Percentiles rank a stretch among this genome's conserved stretches.
These are phyloP conservation scores for Ceratotherium simum DNA, from an alignment of 2,113 vertebrate species.

Conservation along the genomic window DNA sequence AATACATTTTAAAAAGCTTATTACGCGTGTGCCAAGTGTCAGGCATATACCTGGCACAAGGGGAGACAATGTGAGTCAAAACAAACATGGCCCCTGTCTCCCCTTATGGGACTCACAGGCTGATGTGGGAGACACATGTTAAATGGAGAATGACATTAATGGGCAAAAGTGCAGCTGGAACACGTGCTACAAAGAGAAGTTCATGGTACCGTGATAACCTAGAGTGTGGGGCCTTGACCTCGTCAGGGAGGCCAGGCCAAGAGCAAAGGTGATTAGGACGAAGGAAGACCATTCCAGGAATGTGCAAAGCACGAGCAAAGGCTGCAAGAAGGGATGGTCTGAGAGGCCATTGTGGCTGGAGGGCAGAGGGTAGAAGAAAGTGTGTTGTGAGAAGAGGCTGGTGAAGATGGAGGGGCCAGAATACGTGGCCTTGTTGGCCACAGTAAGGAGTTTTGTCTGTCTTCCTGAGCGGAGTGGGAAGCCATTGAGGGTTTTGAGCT, in stretches of 20 bases:
- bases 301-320: neutral
- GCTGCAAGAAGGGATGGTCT: neutral
- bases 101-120: neutral
- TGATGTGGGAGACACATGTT: no score
- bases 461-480: neutral
- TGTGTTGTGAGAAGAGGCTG: neutral
- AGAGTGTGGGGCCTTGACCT: neutral
- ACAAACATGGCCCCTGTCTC: neutral
- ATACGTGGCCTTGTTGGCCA: neutral
- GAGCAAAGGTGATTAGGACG: neutral
- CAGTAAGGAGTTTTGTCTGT: neutral
- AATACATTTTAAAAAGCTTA: neutral
- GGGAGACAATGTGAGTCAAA: neutral
- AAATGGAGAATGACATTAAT: neutral
- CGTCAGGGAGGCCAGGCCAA: neutral
- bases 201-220: neutral
- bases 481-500: neutral
- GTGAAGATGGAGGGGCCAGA: fast-evolving
- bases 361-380: neutral
- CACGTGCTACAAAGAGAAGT: neutral
- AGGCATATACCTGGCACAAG: neutral
- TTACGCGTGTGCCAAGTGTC: neutral
- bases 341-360: neutral
- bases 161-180: neutral
- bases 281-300: neutral